Conservation (phyloP, 2,888 invertebrate species). For the Standfussiana lucernea region DNA sequence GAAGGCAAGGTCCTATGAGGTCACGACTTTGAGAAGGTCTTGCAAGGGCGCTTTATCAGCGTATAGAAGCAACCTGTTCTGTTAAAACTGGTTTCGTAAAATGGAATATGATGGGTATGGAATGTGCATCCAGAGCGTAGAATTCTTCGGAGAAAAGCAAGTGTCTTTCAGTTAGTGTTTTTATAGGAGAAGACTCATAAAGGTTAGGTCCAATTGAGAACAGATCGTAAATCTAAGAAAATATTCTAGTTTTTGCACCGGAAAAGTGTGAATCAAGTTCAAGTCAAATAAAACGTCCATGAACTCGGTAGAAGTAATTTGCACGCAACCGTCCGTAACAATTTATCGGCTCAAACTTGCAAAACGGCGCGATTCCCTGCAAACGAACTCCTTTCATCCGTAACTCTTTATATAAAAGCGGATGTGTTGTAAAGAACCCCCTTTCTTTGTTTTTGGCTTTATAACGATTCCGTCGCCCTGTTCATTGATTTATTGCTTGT, state of each 20-base stretch:
- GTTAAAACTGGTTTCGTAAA: constrained; percentile 77
- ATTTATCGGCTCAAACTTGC: constrained; percentile 81
- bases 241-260: constrained; percentile 26
- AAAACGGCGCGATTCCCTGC: constrained; percentile 72
- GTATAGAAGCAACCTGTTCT: constrained; percentile 70
- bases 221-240: constrained; percentile 20
- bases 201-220: neutral
- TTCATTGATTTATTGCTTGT: constrained; percentile 56
- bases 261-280: constrained; percentile 66
- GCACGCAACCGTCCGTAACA: constrained; percentile 80
- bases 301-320: constrained; percentile 79
- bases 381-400: constrained; percentile 73
- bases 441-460: constrained; percentile 57
- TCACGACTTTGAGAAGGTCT: constrained; percentile 88
- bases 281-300: constrained; percentile 75
- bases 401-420: constrained; percentile 65
- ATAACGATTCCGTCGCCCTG: constrained; percentile 43
- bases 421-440: constrained; percentile 59
- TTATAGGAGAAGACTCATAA: neutral
- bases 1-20: constrained; percentile 85
- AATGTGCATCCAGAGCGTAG: constrained; percentile 53
- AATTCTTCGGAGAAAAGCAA: constrained; percentile 21
- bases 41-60: constrained; percentile 82
- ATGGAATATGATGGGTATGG: constrained; percentile 67
- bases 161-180: neutral